Conservation (phyloP, 2,888 invertebrate species). For the Prosapia bicincta region DNA sequence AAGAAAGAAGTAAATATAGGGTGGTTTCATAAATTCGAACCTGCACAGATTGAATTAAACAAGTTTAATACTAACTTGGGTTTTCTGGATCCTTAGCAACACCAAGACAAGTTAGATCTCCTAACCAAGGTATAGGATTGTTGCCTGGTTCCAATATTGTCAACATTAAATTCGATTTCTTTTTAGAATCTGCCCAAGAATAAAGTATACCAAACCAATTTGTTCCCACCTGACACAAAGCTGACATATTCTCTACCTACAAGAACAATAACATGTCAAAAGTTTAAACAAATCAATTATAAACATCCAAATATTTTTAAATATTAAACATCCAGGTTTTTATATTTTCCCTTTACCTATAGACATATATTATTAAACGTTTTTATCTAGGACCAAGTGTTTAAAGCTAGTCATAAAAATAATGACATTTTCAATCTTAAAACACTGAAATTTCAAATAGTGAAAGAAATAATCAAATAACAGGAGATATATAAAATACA, state of each 20-base stretch:
- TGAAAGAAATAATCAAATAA: no score
- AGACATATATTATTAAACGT: no score
- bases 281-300: no score
- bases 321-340: no score
- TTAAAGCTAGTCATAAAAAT: no score
- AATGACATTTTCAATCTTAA: no score
- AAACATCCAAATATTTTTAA: no score
- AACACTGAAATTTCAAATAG: no score
- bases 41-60: no score
- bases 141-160: conserved; percentile 77
- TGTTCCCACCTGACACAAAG: conserved; percentile 74
- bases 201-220: conserved; percentile 95
- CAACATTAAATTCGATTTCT: conserved; percentile 89
- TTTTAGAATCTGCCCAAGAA: conserved; percentile 90
- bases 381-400: no score
- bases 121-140: conserved; percentile 85
- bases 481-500: no score
- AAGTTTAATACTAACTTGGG: conserved; percentile 46
- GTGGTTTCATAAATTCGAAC: background rate
- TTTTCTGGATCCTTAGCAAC: conserved; percentile 48
- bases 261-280: background rate
- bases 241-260: conserved; percentile 85
- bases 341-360: no score
- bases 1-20: background rate
- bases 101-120: conserved; percentile 73